Conservation (phyloP, 2,888 invertebrate species). For the Elysia crispata region DNA sequence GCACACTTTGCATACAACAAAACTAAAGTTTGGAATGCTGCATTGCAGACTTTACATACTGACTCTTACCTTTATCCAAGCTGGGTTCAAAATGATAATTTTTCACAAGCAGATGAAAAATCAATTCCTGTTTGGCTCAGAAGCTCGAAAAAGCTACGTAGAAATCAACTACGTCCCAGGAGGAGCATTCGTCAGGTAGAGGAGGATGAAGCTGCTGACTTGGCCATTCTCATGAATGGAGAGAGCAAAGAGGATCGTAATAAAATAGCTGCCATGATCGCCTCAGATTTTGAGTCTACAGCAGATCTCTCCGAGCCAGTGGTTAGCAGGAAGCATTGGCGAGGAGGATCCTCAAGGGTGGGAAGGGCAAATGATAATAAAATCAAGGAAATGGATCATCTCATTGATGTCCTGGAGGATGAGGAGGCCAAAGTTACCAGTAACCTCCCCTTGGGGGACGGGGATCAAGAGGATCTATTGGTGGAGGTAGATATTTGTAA, state of each 20-base stretch:
- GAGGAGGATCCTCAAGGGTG: neutral
- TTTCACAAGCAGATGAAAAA: no score
- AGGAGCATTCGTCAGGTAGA: neutral
- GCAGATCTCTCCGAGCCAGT: constrained; percentile 20
- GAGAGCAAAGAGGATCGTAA: constrained; percentile 12
- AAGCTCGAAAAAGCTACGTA: neutral
- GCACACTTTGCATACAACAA: no score
- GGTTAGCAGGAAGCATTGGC: neutral
- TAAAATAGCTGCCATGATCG: constrained; percentile 42
- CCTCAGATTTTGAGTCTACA: constrained; percentile 33
- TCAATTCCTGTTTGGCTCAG: no score
- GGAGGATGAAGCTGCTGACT: constrained; percentile 36
- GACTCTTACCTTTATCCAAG: no score
- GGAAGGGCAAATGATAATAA: neutral
- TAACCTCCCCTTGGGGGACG: neutral
- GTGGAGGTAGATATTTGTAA: no score
- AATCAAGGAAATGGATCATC: neutral
- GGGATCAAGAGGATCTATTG: neutral
- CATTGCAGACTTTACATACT: no score
- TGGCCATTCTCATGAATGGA: constrained; percentile 39
- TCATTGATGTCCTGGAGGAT: neutral
- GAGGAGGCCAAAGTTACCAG: neutral
- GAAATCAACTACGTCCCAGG: neutral
- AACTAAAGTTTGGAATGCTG: no score
- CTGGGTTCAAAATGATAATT: no score